Conservation (phyloP, 2,888 invertebrate genomes). For the Flexamia atlantica region DNA sequence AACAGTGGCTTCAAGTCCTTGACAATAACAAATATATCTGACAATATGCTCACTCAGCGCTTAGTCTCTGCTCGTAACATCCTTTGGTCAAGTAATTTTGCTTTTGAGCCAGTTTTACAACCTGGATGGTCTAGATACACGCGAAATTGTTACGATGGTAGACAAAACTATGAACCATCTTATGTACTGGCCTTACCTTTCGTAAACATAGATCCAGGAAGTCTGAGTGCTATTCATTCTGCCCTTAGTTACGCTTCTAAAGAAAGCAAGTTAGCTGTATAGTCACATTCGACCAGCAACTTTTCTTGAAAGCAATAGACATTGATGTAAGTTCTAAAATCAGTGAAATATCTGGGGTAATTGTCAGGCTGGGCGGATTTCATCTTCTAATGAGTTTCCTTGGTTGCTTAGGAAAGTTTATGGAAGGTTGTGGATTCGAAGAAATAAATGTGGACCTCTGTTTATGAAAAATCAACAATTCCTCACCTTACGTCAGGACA, state of each 20-base stretch:
- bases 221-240: slow-evolving; percentile 15
- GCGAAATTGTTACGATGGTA: slow-evolving; percentile 27
- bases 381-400: not conserved
- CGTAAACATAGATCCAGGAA: slow-evolving; percentile 26
- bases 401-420: not conserved
- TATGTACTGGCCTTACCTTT: slow-evolving; percentile 27
- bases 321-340: slow-evolving; percentile 24
- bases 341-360: slow-evolving; percentile 41
- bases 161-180: slow-evolving; percentile 26
- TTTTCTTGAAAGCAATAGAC: slow-evolving; percentile 30
- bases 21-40: too few relatives aligned
- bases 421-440: not conserved
- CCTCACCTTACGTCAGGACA: not conserved
- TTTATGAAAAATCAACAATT: slow-evolving; percentile 5
- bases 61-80: slow-evolving; percentile 39
- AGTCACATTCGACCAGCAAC: slow-evolving; percentile 20
- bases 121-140: slow-evolving; percentile 42
- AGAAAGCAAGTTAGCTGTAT: slow-evolving; percentile 33
- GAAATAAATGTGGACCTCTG: not conserved
- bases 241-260: slow-evolving; percentile 41
- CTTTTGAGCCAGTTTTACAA: slow-evolving; percentile 7
- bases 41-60: slow-evolving; percentile 36
- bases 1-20: too few relatives aligned
- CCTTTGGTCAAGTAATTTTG: slow-evolving; percentile 10
- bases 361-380: not conserved